phyloP scores from a whole-genome alignment of 1,140 invertebrate species.

The Oryctes rhinoceros region DNA sequence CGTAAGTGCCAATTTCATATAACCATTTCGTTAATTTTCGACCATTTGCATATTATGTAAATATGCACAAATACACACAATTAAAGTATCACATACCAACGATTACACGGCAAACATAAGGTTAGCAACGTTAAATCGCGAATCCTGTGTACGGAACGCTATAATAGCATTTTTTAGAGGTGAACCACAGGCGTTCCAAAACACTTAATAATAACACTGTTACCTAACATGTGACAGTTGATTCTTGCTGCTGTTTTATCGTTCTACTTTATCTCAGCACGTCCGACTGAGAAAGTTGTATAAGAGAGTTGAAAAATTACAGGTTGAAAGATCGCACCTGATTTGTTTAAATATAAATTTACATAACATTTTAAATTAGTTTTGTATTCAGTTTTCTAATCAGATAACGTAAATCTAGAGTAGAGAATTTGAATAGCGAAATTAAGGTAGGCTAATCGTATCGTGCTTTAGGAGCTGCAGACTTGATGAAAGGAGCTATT shows the following conservation, averaged over 20 bases:
- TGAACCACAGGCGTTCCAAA: conserved; percentile 1
- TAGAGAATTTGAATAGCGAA: neutral
- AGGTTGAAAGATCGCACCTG: conserved; percentile 34
- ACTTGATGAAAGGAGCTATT: too few species aligned
- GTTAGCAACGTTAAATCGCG: neutral
- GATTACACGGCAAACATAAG: neutral
- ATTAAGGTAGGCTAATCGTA: too few species aligned
- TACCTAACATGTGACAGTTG: conserved; percentile 28
- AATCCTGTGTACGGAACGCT: neutral
- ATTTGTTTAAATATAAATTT: conserved; percentile 25
- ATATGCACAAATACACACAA: neutral
- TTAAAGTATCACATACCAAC: neutral
- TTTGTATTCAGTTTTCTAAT: conserved; percentile 14
- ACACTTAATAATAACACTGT: conserved; percentile 28
- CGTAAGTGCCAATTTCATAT: neutral
- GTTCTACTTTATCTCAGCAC: conserved; percentile 4
- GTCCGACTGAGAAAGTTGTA: conserved; percentile 25
- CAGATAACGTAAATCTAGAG: neutral
- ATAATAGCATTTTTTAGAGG: conserved; percentile 17
- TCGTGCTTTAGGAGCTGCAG: too few species aligned
- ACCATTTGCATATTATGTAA: neutral
- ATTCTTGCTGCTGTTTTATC: conserved; percentile 30
- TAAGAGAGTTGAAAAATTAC: conserved; percentile 36
- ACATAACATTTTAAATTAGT: conserved; percentile 31
- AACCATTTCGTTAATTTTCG: neutral